Evolutionary conservation across 2,113 vertebrate genomes (phyloP), one percentile per base, ranked within the genome.

Genomic region (Cololabis saira): DNA sequence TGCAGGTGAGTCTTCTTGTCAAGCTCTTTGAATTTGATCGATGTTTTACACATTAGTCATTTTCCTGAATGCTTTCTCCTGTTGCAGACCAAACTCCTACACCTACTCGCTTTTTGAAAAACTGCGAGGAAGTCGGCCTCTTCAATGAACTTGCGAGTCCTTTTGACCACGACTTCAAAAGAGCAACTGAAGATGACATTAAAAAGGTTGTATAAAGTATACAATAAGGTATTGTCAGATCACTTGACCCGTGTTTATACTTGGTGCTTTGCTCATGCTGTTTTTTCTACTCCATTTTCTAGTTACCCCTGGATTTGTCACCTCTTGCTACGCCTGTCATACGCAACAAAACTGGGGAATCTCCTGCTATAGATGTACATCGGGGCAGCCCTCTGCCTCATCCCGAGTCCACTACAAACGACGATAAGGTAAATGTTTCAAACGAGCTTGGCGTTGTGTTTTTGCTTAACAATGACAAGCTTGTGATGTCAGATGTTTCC

Each of bases 151-250:
- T 99, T 52, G 94, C 97, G 65, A 98, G 98, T 94, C 97, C 98
- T 18, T 99, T 99, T 84, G 98, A 99, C 90, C 96, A 98, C 90
- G 98, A 99, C 89, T 99, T 99, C 92, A 99, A 99, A 94, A 99
- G 98, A 87, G 95, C 93, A 51, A 91, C 95, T 14, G 98, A 99
- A 90, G 96, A 99, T 81, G 97, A 98, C 89, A 94, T 96, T 89
- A 99, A 98, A 91, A 99, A 98, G 95, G 97, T 98, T 93, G 45
- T 15, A 61, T 42, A 21, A 61, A 18, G 6, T 37, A n/a, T n/a
- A n/a, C n/a, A n/a, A n/a, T n/a, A n/a, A n/a, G n/a, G n/a, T n/a
- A 37, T 8, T 12, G 13, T 15, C 10, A 13, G 1, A 19, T 65
- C 2, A 37, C 50, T 13, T 24, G 16, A 51, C 18, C 7, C 17